A percentile compares a stretch with the other conserved stretches of the same genome.
Evolutionary conservation across 2,888 invertebrate species (phyloP).

Genomic region (Siphonodentalium dalli): DNA sequence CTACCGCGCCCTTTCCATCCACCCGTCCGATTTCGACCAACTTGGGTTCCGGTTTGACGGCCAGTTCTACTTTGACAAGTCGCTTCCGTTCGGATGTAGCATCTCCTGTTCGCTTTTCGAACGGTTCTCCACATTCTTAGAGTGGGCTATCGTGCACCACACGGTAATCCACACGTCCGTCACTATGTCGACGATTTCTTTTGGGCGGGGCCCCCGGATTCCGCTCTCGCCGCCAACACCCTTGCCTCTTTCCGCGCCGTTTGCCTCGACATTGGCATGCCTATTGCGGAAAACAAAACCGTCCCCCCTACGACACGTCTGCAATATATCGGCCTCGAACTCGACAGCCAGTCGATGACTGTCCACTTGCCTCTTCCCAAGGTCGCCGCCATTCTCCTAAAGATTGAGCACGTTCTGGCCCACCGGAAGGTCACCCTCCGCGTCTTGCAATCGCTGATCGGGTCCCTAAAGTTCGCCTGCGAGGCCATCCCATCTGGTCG

Average conservation of each 20-base stretch:
- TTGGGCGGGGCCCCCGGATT: slow-evolving; percentile 5
- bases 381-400: slow-evolving; percentile 2
- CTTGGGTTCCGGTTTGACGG: slow-evolving; percentile 15
- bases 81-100: slow-evolving; percentile 17
- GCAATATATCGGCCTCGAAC: slow-evolving; percentile 20
- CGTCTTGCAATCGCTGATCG: slow-evolving; percentile 9
- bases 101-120: slow-evolving; percentile 13
- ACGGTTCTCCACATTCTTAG: slow-evolving; percentile 8
- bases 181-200: slow-evolving; percentile 24
- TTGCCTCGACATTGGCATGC: slow-evolving; percentile 3
- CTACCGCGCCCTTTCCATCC: slow-evolving; percentile 16
- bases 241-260: not conserved
- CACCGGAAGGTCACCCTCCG: slow-evolving; percentile 4
- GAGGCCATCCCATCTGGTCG: slow-evolving; percentile 8
- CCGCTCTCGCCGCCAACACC: not conserved
- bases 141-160: not conserved
- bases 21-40: slow-evolving; percentile 7
- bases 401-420: not conserved
- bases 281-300: slow-evolving; percentile 9
- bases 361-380: slow-evolving; percentile 15
- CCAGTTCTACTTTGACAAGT: slow-evolving; percentile 19
- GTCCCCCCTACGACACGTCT: not conserved
- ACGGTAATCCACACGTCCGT: not conserved
- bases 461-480: slow-evolving; percentile 5
- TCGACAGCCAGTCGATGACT: slow-evolving; percentile 8